A percentile compares a stretch with the other conserved stretches of the same genome.
Evolutionary conservation across 2,888 invertebrate species (phyloP).

Genomic region (Bedellia somnulentella): DNA sequence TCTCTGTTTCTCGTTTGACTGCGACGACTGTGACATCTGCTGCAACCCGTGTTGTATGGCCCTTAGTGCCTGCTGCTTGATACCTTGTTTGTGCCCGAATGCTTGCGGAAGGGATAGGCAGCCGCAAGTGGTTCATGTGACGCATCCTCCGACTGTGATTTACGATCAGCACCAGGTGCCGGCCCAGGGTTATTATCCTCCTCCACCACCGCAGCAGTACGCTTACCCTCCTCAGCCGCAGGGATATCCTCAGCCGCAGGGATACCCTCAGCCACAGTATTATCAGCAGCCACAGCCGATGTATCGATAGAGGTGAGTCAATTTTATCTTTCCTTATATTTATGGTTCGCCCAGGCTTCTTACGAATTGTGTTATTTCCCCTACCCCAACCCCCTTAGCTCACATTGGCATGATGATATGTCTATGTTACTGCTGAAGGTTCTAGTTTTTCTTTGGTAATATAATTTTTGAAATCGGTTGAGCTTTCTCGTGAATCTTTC

Average conservation of each 20-base stretch:
- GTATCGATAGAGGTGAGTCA: constrained; percentile 26
- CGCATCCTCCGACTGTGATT: constrained; percentile 31
- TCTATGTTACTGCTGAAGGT: no score
- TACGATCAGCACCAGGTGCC: constrained; percentile 14
- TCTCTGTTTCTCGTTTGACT: constrained; percentile 42
- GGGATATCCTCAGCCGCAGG: constrained; percentile 16
- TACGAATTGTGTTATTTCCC: no score
- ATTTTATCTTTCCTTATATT: no score
- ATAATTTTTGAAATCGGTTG: no score
- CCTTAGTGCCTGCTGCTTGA: constrained; percentile 40
- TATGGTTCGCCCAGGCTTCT: no score
- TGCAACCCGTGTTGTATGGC: constrained; percentile 47
- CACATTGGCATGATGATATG: no score
- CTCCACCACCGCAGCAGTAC: constrained; percentile 15
- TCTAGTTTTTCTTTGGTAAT: no score
- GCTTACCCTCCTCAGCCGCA: constrained; percentile 1
- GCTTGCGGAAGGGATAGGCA: constrained; percentile 42
- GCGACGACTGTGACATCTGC: constrained; percentile 42
- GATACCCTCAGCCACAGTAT: constrained; percentile 24
- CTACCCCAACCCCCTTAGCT: no score
- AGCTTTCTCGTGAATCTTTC: no score
- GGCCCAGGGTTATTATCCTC: constrained; percentile 12
- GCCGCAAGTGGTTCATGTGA: constrained; percentile 30
- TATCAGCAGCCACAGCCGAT: constrained; percentile 17
- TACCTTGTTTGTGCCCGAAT: constrained; percentile 47